Evolutionary conservation across 2,113 vertebrate genomes (phyloP), one percentile per base, ranked within the genome.

Genomic region (Mustela nigripes): DNA sequence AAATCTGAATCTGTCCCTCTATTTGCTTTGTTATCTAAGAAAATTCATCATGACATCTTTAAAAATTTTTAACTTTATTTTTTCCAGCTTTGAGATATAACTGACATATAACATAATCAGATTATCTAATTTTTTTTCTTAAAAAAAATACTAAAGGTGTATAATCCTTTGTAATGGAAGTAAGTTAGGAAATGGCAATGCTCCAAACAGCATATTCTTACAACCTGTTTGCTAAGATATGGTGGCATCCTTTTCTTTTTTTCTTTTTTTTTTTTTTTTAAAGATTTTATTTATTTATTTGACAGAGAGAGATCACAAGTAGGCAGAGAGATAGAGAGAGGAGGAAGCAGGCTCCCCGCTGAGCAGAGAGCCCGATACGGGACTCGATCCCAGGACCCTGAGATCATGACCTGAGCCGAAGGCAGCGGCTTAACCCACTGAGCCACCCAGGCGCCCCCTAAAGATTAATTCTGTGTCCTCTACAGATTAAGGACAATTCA

Each of bases 401-500:
- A n/a, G n/a, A n/a, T n/a, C n/a, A n/a, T n/a, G n/a, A n/a, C n/a
- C n/a, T n/a, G n/a, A n/a, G n/a, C n/a, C n/a, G n/a, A n/a, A n/a
- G n/a, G n/a, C n/a, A n/a, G n/a, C n/a, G n/a, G n/a, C n/a, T n/a
- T n/a, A n/a, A n/a, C n/a, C n/a, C n/a, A n/a, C n/a, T n/a, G n/a
- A n/a, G n/a, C n/a, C n/a, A n/a, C n/a, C n/a, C n/a, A n/a, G n/a
- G n/a, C n/a, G n/a, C n/a, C n/a, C n/a, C n/a, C n/a, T 87, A 85
- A 71, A 87, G 60, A 89, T n/a, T 93, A 91, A 69, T 58, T 95
- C 8, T 78, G 62, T 78, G 79, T 76, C 24, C 21, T 92, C 21
- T 95, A 60, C 93, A 97, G 62, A 62, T 71, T 86, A 42, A 86
- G 9, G 65, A 74, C 33, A 94, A 82, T 45, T 86, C n/a, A 82